Evolutionary conservation across 2,113 vertebrate species (phyloP).

Genomic region (Periophthalmodon schlosseri): DNA sequence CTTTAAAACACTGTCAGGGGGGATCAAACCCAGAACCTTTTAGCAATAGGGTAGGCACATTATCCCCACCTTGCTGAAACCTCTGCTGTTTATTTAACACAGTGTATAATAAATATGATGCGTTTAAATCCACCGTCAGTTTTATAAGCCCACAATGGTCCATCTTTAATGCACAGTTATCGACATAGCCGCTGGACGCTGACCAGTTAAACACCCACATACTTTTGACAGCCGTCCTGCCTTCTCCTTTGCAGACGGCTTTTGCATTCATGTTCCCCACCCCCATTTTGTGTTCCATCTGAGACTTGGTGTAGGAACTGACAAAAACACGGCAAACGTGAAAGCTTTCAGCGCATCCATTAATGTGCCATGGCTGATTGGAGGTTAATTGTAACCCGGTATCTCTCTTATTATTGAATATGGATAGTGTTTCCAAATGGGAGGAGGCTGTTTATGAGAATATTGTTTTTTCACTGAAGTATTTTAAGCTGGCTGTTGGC

Average conservation of each 20-base stretch:
- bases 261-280: neutral
- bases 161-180: neutral
- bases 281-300: constrained; percentile 1
- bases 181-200: neutral
- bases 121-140: neutral
- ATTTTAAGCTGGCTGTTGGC: neutral
- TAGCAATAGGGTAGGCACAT: neutral
- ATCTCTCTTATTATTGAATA: neutral
- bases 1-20: no score
- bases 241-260: constrained; percentile 7
- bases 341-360: constrained; percentile 6
- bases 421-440: neutral
- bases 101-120: neutral
- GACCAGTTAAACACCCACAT: constrained; percentile 9
- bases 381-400: constrained; percentile 1
- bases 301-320: neutral
- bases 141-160: neutral
- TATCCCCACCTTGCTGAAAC: neutral
- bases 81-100: neutral
- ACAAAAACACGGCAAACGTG: neutral
- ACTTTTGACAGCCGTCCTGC: neutral
- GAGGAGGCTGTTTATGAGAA: neutral
- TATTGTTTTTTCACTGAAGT: neutral
- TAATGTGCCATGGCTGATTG: neutral
- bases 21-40: no score